Base-by-base conservation (phyloP, 1,140 invertebrate species). In the Drosophila fuyamai region DNA sequence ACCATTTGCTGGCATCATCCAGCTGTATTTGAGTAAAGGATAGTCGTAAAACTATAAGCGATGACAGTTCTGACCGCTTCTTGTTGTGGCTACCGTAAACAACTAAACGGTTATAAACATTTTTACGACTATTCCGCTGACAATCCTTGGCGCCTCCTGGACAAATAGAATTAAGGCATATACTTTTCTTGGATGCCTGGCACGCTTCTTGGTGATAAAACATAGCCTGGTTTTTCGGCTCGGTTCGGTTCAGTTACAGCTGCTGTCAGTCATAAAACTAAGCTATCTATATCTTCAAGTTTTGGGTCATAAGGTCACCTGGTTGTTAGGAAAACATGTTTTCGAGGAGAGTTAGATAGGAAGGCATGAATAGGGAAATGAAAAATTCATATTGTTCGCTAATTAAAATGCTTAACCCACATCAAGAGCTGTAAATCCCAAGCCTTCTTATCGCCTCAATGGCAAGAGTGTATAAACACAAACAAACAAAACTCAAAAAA, bases 391-490 rank as follows among this genome's bases (percentile, higher is more conserved):
- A 86, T 76, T 79, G 76, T 83, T 74, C 67, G 85, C 85, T 89
- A 90, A 89, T 89, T 89, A 89, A 89, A 89, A 89, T 89, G 84
- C 84, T 90, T 90, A 89, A 89, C 84, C 84, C 85, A 83, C 79
- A 86, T 86, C 84, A 86, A 82, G 60, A 59, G 74, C 65, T 50
- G 58, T 70, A 88, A 89, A 77, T 88, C 76, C 72, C 47, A 35
- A 47, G 48, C 70, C 66, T 65, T 65, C 61, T 82, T 81, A 74
- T 78, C 65, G 77, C 72, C 59, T 76, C 59, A 75, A 85, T 80
- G 65, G 66, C 60, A 71, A 81, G 67, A 81, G 60, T 68, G 41
- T 54, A 76, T 48, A 78, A 76, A 76, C 54, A 73, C 75, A 79
- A 75, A 89, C 79, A 88, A 82, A 88, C 63, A 83, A 60, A 68